Evolutionary conservation across 2,113 vertebrate genomes (phyloP).

Genomic region (Steatornis caripensis): DNA sequence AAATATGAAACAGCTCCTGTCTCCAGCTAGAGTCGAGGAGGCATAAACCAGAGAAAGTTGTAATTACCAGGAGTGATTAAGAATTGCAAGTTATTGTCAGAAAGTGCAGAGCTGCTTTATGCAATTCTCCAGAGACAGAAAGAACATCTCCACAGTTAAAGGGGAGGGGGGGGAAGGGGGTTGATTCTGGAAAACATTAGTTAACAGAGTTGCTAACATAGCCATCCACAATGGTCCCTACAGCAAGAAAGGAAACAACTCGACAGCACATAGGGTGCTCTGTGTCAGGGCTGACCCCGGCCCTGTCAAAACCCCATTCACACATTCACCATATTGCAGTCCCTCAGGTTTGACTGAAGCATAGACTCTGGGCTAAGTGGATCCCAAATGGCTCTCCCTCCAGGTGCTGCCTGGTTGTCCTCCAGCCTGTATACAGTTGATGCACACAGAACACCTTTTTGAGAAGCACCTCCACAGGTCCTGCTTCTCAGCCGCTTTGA

Average conservation of each 20-base stretch:
- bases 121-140: background rate
- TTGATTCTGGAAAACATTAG: background rate
- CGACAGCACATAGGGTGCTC: fast-evolving
- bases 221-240: fast-evolving
- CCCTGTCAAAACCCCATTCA: background rate
- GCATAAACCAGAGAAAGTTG: slow-evolving; percentile 19
- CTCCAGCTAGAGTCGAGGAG: slow-evolving; percentile 4
- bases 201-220: background rate
- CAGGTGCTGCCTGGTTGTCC: background rate
- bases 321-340: fast-evolving
- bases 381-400: background rate
- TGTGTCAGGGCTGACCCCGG: background rate
- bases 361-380: background rate
- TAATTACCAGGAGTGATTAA: slow-evolving; percentile 69
- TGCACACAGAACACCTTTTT: background rate
- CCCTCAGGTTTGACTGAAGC: background rate
- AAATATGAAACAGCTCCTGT: slow-evolving; percentile 63
- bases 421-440: fast-evolving
- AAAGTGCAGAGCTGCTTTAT: background rate
- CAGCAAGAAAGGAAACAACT: background rate
- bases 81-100: slow-evolving; percentile 15
- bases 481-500: background rate
- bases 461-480: background rate
- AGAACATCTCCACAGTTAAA: background rate
- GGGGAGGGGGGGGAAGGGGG: fast-evolving